Conservation (phyloP, 2,797 vertebrate genomes). For the Moxostoma hubbsi region DNA sequence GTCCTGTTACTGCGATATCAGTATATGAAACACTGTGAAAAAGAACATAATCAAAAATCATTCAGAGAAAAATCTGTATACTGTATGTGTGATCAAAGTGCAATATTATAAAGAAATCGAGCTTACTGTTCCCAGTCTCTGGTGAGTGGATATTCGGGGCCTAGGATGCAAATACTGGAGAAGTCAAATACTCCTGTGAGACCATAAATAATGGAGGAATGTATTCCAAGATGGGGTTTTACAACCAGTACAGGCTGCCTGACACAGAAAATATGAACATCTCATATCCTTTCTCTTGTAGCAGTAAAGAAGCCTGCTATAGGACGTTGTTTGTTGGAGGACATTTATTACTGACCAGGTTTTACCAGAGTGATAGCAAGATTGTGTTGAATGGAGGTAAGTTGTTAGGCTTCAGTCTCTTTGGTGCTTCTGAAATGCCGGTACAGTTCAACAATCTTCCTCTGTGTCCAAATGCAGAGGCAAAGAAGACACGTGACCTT, state of each 20-base stretch:
- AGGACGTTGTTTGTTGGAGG: too few relatives aligned
- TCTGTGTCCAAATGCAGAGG: slow-evolving; percentile 27
- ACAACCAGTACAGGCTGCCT: too few relatives aligned
- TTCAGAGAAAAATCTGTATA: background rate
- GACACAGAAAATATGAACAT: too few relatives aligned
- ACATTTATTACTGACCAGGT: slow-evolving; percentile 22
- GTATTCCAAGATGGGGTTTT: too few relatives aligned
- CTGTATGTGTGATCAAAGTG: background rate
- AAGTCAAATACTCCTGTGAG: too few relatives aligned
- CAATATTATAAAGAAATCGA: background rate
- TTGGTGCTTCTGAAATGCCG: slow-evolving; percentile 18
- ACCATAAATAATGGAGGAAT: too few relatives aligned
- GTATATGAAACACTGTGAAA: background rate
- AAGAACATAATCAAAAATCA: background rate
- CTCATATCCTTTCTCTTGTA: too few relatives aligned
- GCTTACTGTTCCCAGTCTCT: slow-evolving; percentile 60
- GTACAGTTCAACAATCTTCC: slow-evolving; percentile 36
- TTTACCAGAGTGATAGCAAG: slow-evolving; percentile 21
- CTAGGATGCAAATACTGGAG: too few relatives aligned
- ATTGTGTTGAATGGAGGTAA: background rate
- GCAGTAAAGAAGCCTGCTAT: too few relatives aligned
- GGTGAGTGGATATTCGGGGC: slow-evolving; percentile 54
- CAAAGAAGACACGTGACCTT: background rate
- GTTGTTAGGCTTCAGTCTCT: background rate
- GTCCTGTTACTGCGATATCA: background rate